Conservation (phyloP, 2,888 invertebrate species). For the Drosophila dives region DNA sequence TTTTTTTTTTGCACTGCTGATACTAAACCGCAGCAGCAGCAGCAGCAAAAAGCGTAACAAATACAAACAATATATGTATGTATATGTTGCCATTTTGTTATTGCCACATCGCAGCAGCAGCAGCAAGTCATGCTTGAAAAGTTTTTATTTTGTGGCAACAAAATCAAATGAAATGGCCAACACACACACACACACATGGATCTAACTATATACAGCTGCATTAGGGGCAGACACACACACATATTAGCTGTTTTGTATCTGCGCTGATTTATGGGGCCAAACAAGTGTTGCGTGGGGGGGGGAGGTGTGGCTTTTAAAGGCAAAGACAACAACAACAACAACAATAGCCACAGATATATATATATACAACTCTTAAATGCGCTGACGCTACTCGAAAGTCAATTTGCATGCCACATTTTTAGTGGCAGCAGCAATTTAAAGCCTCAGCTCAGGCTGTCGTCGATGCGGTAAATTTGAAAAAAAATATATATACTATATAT, state of each 20-base stretch:
- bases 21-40: slow-evolving; percentile 3
- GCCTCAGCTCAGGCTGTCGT: slow-evolving; percentile 56
- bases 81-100: slow-evolving; percentile 71
- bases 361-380: slow-evolving; percentile 50
- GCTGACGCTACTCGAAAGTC: slow-evolving; percentile 72
- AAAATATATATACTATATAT: slow-evolving; percentile 58
- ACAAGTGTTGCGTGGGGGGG: slow-evolving; percentile 23
- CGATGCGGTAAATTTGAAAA: slow-evolving; percentile 82
- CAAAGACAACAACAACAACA: slow-evolving; percentile 16
- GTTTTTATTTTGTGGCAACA: slow-evolving; percentile 75
- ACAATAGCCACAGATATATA: slow-evolving; percentile 4
- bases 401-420: slow-evolving; percentile 75
- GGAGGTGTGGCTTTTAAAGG: neutral
- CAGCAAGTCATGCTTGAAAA: slow-evolving; percentile 76
- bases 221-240: slow-evolving; percentile 43
- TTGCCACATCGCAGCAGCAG: slow-evolving; percentile 62
- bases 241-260: slow-evolving; percentile 58
- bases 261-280: slow-evolving; percentile 70
- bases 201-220: slow-evolving; percentile 38
- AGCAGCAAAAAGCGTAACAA: slow-evolving; percentile 59
- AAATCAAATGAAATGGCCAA: slow-evolving; percentile 75
- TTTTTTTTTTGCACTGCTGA: slow-evolving; percentile 29
- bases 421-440: slow-evolving; percentile 40
- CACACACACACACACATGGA: slow-evolving; percentile 24
- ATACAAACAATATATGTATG: slow-evolving; percentile 65